Percentiles rank a stretch among this genome's conserved stretches.
Conservation (phyloP, 1,140 invertebrate species). For the Rhynchophorus ferrugineus region DNA sequence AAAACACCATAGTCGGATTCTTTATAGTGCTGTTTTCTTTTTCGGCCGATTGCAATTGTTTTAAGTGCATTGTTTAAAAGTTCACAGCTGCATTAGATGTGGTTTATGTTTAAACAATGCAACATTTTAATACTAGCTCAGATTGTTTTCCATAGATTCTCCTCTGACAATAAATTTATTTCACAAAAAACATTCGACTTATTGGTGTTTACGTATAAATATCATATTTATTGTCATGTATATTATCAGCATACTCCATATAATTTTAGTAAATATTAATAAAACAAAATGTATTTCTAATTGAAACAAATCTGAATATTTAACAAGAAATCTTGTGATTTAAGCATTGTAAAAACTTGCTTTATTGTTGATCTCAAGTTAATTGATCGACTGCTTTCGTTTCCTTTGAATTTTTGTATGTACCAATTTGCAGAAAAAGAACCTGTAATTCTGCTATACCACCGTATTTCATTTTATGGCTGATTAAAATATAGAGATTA, state of each 20-base stretch:
- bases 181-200: conserved; percentile 13
- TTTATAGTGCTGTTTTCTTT: too few species aligned
- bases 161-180: neutral
- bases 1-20: too few species aligned
- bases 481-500: conserved; percentile 27
- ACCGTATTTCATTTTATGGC: conserved; percentile 21
- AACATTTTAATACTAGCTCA: too few species aligned
- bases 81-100: too few species aligned
- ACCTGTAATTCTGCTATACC: conserved; percentile 4
- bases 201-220: conserved; percentile 9
- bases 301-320: conserved; percentile 1
- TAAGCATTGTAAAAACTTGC: conserved; percentile 31
- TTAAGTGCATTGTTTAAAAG: too few species aligned
- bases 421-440: neutral
- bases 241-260: conserved; percentile 9
- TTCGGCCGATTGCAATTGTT: too few species aligned
- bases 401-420: conserved; percentile 7
- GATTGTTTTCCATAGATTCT: too few species aligned
- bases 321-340: conserved; percentile 28
- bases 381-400: conserved; percentile 33
- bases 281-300: conserved; percentile 1
- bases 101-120: too few species aligned
- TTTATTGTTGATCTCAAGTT: conserved; percentile 37
- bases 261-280: conserved; percentile 8
- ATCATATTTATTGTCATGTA: conserved; percentile 12